Evolutionary conservation across 2,888 invertebrate genomes (phyloP), one percentile per base, ranked within the genome.

Genomic region (Patella ulyssiponensis): DNA sequence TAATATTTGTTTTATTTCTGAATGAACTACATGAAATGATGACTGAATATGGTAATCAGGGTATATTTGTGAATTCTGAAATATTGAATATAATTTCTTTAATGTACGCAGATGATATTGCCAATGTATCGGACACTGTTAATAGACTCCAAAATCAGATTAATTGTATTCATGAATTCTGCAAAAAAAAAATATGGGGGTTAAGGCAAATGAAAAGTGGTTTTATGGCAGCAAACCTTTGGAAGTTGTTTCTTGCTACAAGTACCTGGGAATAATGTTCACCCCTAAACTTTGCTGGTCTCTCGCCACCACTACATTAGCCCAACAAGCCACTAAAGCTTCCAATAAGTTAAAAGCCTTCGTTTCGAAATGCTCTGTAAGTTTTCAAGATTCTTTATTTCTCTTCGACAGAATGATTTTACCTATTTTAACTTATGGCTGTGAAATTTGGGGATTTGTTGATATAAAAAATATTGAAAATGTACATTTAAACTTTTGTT

Each of bases 91-190:
- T 77, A 33, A 54, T 76, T n/a, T 58, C 52, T 20, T 33, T 74
- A 4, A 69, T 74, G 56, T 77, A 74, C 74, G 77, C 77, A 51
- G 74, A 74, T 71, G 77, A 77, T 69, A 44, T 77, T 44, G 52
- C 71, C n/a, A 52, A 44, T 15, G n/a, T 76, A 44, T 71, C 76
- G 17, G 74, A 74, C 51, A 74, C 74, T 44, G 51, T 74, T 11
- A 58, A 33, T 33, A 51, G 69, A n/a, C 33, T 74, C 27, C 74
- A 74, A 64, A 58, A 9, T 51, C 74, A 74, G 27, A 20, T 74
- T 17, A 58, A 74, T 74, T 27, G 33, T 17, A 74, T 74, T 74
- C 7, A 53, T n/a, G 51, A 53, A 58, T 58, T 58, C 58, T 58
- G 58, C 9, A n/a, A n/a, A n/a, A n/a, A 58, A n/a, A 17, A 58